A percentile compares a stretch with the other conserved stretches of the same genome.
These are phyloP conservation scores for Paraescarpia echinospica DNA, from an alignment of 1,140 invertebrate genomes.

Conservation along the genomic window DNA sequence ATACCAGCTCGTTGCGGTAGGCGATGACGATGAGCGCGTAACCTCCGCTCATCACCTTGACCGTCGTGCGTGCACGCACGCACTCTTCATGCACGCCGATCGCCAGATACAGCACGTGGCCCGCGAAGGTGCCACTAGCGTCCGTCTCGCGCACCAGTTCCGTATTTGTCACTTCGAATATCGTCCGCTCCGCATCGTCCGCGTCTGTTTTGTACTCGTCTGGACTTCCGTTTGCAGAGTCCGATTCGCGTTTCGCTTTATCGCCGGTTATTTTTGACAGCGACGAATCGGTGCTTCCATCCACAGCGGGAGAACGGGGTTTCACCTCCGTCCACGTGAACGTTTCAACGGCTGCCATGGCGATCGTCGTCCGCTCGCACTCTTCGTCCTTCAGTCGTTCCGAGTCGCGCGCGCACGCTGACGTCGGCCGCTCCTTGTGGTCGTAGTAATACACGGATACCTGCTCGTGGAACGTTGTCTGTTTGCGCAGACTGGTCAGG, in stretches of 20 bases:
- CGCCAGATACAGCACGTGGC: not conserved
- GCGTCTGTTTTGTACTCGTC: not conserved
- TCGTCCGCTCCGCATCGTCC: not conserved
- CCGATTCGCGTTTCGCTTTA: not conserved
- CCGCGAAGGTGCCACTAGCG: not conserved
- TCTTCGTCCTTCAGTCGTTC: not conserved
- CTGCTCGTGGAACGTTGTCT: not conserved
- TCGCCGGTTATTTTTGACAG: not conserved
- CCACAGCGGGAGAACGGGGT: not conserved
- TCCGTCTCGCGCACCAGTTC: not conserved
- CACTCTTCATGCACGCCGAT: slow-evolving; percentile 9
- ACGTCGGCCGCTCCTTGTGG: not conserved
- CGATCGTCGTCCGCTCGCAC: not conserved
- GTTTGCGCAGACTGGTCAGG: not conserved
- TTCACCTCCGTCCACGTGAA: not conserved
- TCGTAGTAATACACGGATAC: not conserved
- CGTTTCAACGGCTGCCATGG: not conserved
- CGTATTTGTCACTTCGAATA: not conserved
- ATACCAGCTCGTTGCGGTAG: not conserved
- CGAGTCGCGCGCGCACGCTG: not conserved
- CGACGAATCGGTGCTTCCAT: not conserved
- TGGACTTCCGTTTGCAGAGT: not conserved
- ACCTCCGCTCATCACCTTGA: slow-evolving; percentile 15
- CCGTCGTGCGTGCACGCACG: not conserved
- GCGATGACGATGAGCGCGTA: not conserved